Evolutionary conservation across 1,140 invertebrate species (phyloP).

Genomic region (Drosophila pectinifera): DNA sequence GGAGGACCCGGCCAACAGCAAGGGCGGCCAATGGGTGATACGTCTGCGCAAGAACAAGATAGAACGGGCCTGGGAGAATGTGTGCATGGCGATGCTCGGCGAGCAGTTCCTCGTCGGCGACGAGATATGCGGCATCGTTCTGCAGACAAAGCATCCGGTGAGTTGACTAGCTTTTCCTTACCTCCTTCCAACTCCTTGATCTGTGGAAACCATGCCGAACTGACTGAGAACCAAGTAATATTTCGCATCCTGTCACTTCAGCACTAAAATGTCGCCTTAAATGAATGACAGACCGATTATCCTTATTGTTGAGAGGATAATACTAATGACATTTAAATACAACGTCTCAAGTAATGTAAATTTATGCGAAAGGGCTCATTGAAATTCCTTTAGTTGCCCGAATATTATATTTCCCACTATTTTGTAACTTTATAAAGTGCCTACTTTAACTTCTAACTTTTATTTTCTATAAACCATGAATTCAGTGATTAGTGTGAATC

Average conservation of each 20-base stretch:
- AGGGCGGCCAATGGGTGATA: constrained; percentile 98
- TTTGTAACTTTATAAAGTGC: neutral
- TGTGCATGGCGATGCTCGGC: constrained; percentile 98
- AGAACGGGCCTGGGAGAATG: constrained; percentile 98
- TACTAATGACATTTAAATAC: too few relatives aligned
- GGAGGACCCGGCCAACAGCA: constrained; percentile 98
- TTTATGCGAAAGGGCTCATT: too few relatives aligned
- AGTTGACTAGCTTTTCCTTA: constrained; percentile 34
- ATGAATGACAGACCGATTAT: neutral
- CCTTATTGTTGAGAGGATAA: too few relatives aligned
- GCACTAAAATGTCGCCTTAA: neutral
- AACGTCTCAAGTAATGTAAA: too few relatives aligned
- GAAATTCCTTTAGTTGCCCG: too few relatives aligned
- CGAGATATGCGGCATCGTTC: constrained; percentile 99
- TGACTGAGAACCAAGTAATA: neutral
- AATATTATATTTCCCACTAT: too few relatives aligned
- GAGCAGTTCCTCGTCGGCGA: constrained; percentile 99
- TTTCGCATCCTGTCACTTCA: neutral
- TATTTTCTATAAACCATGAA: too few relatives aligned
- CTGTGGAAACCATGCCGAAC: constrained; percentile 41
- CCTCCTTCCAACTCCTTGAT: neutral
- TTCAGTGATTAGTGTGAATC: neutral
- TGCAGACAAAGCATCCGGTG: constrained; percentile 97
- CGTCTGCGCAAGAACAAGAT: constrained; percentile 97
- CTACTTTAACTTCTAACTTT: neutral